Conservation (phyloP, 2,113 vertebrate genomes). For the Microcebus lehilahytsara region DNA sequence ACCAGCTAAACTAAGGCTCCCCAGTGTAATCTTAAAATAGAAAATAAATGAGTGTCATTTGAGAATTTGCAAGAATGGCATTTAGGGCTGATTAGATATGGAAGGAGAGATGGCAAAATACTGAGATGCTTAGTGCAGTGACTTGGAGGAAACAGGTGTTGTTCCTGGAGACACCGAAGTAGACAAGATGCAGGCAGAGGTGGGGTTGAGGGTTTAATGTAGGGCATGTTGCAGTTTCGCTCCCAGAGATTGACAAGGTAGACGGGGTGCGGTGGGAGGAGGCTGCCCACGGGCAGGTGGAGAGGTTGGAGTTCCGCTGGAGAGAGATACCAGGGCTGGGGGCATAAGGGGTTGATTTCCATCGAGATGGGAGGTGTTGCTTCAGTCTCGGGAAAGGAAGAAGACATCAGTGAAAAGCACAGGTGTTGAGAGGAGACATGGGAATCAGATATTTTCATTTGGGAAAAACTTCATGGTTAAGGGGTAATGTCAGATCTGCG, state of each 20-base stretch:
- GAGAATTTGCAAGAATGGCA: neutral
- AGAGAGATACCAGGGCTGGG: neutral
- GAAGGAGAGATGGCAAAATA: neutral
- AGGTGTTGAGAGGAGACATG: neutral
- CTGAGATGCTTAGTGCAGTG: neutral
- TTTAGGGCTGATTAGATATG: neutral
- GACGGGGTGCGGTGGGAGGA: too few relatives aligned
- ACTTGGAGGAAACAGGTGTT: neutral
- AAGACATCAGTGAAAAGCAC: fast-evolving
- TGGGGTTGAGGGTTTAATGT: neutral
- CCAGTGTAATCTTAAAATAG: neutral
- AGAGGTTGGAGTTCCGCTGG: neutral
- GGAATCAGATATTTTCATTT: too few relatives aligned
- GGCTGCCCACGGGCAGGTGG: fast-evolving
- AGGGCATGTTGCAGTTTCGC: neutral
- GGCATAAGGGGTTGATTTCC: too few relatives aligned
- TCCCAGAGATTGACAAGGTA: neutral
- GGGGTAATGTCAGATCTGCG: neutral
- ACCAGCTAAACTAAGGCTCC: neutral
- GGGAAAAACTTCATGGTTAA: neutral
- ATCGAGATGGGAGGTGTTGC: neutral
- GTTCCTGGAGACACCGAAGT: neutral
- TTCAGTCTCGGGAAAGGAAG: neutral
- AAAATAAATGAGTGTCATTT: neutral
- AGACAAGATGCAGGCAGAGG: neutral